Conservation (phyloP, 2,797 vertebrate genomes). For the Philypnodon macrostomus region DNA sequence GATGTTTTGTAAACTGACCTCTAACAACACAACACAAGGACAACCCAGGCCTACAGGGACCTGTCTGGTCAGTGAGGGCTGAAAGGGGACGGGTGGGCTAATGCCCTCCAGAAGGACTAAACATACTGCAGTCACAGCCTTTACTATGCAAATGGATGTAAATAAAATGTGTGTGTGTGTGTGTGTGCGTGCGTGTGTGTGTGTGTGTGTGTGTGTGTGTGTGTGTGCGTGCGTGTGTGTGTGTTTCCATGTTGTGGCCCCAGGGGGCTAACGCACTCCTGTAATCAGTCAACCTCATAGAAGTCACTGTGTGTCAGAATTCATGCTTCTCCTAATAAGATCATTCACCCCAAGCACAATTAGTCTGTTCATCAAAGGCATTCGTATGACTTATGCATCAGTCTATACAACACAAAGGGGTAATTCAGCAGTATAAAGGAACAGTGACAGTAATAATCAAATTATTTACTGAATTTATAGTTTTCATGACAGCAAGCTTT, state of each 20-base stretch:
- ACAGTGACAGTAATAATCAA: too few relatives aligned
- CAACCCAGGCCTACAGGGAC: slow-evolving; percentile 19
- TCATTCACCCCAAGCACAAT: slow-evolving; percentile 47
- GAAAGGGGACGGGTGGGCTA: slow-evolving; percentile 4
- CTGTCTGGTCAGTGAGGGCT: slow-evolving; percentile 15
- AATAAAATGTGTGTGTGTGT: slow-evolving; percentile 58
- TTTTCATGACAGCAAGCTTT: background rate
- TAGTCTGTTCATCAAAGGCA: slow-evolving; percentile 70
- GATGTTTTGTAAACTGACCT: slow-evolving; percentile 15
- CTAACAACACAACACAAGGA: slow-evolving; percentile 30
- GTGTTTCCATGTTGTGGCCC: slow-evolving; percentile 50
- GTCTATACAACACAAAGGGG: slow-evolving; percentile 35
- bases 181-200: slow-evolving; percentile 43
- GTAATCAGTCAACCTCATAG: slow-evolving; percentile 68
- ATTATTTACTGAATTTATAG: background rate
- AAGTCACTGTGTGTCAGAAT: slow-evolving; percentile 48
- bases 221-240: slow-evolving; percentile 40
- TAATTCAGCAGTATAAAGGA: slow-evolving; percentile 9
- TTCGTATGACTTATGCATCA: slow-evolving; percentile 64
- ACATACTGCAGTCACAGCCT: slow-evolving; percentile 61
- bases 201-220: slow-evolving; percentile 32
- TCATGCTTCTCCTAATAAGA: slow-evolving; percentile 57
- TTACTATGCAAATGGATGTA: slow-evolving; percentile 67
- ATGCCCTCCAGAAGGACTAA: slow-evolving; percentile 68
- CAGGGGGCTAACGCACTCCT: slow-evolving; percentile 63